phyloP scores from a whole-genome alignment of 2,113 vertebrate genomes.

The Xyrauchen texanus region DNA sequence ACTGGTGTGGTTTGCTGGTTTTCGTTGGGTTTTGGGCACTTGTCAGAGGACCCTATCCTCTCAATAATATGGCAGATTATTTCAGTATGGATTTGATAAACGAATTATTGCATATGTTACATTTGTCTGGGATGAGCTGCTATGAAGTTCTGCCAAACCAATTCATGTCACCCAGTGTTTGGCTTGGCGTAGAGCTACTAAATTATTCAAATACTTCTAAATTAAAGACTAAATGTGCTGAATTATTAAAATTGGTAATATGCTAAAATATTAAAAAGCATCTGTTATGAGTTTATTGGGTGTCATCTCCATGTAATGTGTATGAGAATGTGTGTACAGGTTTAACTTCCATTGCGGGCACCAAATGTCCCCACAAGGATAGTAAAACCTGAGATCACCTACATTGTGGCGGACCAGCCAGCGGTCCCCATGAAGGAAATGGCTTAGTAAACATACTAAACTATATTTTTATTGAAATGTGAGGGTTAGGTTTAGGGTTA shows the following conservation, averaged over 20 bases:
- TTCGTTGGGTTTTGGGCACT: too few relatives aligned
- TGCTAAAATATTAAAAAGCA: conserved; percentile 7
- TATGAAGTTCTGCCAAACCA: background rate
- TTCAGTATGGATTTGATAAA: conserved; percentile 3
- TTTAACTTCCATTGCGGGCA: too few relatives aligned
- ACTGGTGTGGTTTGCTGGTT: too few relatives aligned
- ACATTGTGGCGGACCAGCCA: too few relatives aligned
- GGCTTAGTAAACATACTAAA: too few relatives aligned
- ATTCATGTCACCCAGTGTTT: background rate
- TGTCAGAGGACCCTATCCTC: too few relatives aligned
- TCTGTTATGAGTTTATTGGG: conserved; percentile 8
- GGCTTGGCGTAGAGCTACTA: background rate
- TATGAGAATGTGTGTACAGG: too few relatives aligned
- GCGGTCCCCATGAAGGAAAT: too few relatives aligned
- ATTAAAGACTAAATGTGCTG: background rate
- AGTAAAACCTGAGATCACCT: too few relatives aligned
- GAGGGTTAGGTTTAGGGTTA: too few relatives aligned
- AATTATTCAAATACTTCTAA: conserved; percentile 7
- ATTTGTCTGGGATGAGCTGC: background rate
- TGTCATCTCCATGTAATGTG: background rate
- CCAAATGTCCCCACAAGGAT: too few relatives aligned
- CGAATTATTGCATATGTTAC: background rate
- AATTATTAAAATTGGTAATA: conserved; percentile 27
- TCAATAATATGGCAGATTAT: background rate
- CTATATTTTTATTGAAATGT: too few relatives aligned